Base-by-base conservation (phyloP, 2,113 vertebrate genomes). In the Phycodurus eques region DNA sequence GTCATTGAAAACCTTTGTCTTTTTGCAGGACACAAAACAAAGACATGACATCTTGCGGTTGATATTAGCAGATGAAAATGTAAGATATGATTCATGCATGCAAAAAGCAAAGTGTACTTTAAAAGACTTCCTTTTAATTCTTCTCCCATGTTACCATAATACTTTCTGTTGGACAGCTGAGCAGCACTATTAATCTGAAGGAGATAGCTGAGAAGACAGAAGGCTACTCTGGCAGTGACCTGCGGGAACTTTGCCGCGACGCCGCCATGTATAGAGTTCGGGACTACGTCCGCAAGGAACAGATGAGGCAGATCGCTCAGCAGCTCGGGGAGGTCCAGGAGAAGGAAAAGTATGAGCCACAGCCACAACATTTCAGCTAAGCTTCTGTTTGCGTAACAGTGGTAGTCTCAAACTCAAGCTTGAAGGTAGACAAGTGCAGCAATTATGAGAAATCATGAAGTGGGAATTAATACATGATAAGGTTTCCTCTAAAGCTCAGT, bases 281-380 rank as follows among this genome's bases (percentile, higher is more conserved):
- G 15, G 92, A 94, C 78, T 94, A 92, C 11, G 85, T 94, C 70
- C 93, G 92, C 73, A 93, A 93, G 82, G 92, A 93, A 79, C 93
- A 94, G 81, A 93, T 94, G 91, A 91, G 86, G 76, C 92, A 91
- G 83, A 92, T 94, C 2, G 88, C 88, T 8, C 88, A 86, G 64
- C 90, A 93, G 87, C 76, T 93, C 88, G 73, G 92, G 85, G 68
- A 69, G 10, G 35, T 56, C 42, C 70, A 88, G 49, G 88, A 89
- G 11, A 89, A 92, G 17, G 90, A 93, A 17, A 89, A 42, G 93
- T 92, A 86, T 67, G 87, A 80, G 19, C 71, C 80, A 76, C 10
- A 77, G 70, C 70, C 69, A 82, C 81, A 63, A 66, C 53, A 72
- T 76, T 43, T 66, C 44, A 71, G 11, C 39, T 12, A 47, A 67